Percentiles rank a stretch among this genome's conserved stretches.
phyloP scores from a whole-genome alignment of 2,888 invertebrate species.

The Notodromas monacha region DNA sequence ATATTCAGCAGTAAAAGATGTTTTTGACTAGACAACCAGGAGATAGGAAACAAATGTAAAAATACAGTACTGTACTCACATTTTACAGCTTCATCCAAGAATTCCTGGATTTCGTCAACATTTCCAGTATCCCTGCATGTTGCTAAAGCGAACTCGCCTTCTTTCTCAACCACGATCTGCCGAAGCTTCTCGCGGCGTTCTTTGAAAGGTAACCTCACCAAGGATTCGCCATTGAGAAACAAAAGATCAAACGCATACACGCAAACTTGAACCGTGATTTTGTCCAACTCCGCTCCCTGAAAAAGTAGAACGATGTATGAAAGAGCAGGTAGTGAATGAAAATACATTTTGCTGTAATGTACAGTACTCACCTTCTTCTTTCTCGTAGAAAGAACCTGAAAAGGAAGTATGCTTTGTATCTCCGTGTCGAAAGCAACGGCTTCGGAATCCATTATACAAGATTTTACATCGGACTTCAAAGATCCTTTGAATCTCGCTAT shows the following conservation, averaged over 20 bases:
- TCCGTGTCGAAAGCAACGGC: conserved; percentile 81
- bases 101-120: conserved; percentile 68
- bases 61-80: conserved; percentile 18
- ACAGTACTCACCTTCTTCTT: conserved; percentile 90
- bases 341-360: too few relatives aligned
- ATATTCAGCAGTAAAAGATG: too few relatives aligned
- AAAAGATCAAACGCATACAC: conserved; percentile 86
- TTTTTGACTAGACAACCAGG: too few relatives aligned
- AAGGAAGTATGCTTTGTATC: conserved; percentile 62
- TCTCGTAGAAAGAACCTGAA: conserved; percentile 73
- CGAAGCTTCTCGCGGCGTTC: conserved; percentile 35
- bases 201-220: conserved; percentile 41
- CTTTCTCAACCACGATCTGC: conserved; percentile 28
- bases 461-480: conserved; percentile 22
- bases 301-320: conserved; percentile 11
- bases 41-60: conserved; percentile 7
- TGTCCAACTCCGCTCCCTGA: conserved; percentile 33
- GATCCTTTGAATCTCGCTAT: conserved; percentile 26
- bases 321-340: too few relatives aligned
- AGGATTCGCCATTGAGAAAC: conserved; percentile 51
- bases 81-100: conserved; percentile 72
- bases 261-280: conserved; percentile 62
- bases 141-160: conserved; percentile 63
- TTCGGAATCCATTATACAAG: conserved; percentile 78
- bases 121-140: conserved; percentile 40